Evolutionary conservation across 2,888 invertebrate genomes (phyloP).

Genomic region (Dryococelus australis): DNA sequence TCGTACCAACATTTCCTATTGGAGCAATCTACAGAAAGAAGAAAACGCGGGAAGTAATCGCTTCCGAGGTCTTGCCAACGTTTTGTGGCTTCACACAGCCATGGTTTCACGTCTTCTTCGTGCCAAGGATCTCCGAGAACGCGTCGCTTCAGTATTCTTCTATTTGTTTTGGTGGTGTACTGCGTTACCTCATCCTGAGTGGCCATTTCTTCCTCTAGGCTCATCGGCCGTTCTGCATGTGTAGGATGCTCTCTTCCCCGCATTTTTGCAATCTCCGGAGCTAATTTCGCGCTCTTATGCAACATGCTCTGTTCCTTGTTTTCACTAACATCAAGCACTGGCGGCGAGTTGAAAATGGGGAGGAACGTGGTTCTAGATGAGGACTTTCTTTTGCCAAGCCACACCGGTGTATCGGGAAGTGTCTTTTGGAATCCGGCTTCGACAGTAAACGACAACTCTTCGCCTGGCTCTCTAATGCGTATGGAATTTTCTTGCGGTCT

Average conservation of each 20-base stretch:
- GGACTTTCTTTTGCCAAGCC: neutral
- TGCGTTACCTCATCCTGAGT: neutral
- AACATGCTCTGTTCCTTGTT: neutral
- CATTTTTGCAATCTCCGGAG: neutral
- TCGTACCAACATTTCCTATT: constrained; percentile 13
- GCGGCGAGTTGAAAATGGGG: neutral
- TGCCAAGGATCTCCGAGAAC: neutral
- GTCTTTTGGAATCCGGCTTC: neutral
- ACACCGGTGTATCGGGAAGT: neutral
- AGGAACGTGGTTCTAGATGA: neutral
- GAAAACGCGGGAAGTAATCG: constrained; percentile 9
- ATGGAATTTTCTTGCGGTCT: neutral
- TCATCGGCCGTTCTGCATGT: neutral
- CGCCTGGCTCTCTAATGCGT: neutral
- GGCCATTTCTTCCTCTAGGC: neutral
- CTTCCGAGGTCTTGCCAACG: neutral
- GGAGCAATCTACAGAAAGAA: neutral
- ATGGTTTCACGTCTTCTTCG: neutral
- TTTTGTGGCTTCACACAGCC: neutral
- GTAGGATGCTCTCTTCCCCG: neutral
- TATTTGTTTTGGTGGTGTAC: neutral
- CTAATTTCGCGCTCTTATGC: neutral
- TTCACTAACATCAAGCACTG: neutral
- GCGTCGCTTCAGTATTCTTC: neutral
- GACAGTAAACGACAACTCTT: neutral